A percentile compares a stretch with the other conserved stretches of the same genome.
These are phyloP conservation scores for Aplysia californica DNA, from an alignment of 1,140 invertebrate genomes.

Conservation along the genomic window DNA sequence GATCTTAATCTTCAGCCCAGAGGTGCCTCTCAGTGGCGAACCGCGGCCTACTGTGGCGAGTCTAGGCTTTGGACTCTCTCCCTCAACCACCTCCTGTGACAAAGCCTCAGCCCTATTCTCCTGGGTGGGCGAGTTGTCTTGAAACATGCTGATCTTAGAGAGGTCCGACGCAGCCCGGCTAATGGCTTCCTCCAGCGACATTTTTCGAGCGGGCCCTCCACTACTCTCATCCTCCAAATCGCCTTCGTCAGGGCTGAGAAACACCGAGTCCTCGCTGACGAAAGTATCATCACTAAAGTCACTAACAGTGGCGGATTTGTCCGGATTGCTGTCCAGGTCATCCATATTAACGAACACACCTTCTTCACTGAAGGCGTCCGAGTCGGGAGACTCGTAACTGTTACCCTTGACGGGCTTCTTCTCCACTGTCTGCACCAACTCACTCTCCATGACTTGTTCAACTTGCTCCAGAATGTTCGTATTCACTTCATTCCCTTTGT, in stretches of 20 bases:
- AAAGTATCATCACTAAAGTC: constrained; percentile 33
- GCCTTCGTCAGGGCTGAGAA: constrained; percentile 42
- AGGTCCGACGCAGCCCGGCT: constrained; percentile 24
- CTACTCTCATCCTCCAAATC: constrained; percentile 22
- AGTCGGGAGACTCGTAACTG: constrained; percentile 29
- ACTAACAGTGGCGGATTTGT: constrained; percentile 27
- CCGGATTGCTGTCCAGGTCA: background rate
- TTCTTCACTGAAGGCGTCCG: constrained; percentile 46
- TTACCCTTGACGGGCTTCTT: background rate
- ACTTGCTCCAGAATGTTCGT: background rate
- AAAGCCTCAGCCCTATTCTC: too few species aligned
- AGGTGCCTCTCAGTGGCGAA: background rate
- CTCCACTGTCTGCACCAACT: background rate
- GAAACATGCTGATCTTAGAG: background rate
- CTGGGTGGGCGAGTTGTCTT: too few species aligned
- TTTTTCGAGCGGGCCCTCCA: background rate
- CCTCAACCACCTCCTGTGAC: background rate
- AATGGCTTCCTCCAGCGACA: constrained; percentile 41
- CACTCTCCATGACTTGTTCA: too few species aligned
- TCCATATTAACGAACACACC: constrained; percentile 56
- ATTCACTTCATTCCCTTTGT: too few species aligned
- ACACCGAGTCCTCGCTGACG: constrained; percentile 39
- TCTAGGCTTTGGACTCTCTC: background rate
- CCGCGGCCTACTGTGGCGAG: background rate
- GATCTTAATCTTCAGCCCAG: background rate